A percentile compares a stretch with the other conserved stretches of the same genome.
Conservation (phyloP, 2,888 invertebrate genomes). For the Meloe dianella region DNA sequence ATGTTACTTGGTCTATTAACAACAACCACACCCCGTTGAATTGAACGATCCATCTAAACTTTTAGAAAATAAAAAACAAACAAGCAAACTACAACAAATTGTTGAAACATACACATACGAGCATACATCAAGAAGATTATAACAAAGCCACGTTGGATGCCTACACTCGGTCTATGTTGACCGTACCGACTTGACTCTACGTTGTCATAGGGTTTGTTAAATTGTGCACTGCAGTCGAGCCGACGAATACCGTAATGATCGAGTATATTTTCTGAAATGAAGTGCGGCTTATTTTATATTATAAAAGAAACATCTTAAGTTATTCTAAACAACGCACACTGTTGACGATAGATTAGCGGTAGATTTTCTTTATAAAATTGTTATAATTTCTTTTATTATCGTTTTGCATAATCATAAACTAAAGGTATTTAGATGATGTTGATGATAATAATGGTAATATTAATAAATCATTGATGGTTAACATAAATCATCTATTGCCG, state of each 20-base stretch:
- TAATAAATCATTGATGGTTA: neutral
- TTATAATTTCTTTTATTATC: neutral
- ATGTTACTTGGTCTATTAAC: neutral
- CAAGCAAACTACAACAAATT: no score
- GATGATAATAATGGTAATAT: neutral
- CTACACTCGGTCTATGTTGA: neutral
- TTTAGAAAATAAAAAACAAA: neutral
- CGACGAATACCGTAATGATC: neutral
- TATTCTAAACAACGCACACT: constrained; percentile 23
- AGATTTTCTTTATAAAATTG: constrained; percentile 18
- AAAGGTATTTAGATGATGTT: constrained; percentile 1
- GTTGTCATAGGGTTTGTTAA: no score
- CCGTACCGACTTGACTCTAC: no score
- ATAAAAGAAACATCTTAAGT: constrained; percentile 27
- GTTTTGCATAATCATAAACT: neutral
- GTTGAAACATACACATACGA: constrained; percentile 22
- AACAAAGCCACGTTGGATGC: no score
- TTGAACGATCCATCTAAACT: neutral
- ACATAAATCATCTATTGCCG: constrained; percentile 11
- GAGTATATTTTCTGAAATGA: neutral
- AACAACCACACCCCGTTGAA: neutral
- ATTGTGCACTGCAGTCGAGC: neutral
- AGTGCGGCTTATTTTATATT: neutral
- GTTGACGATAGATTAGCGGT: constrained; percentile 20
- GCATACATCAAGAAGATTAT: constrained; percentile 30